phyloP scores from a whole-genome alignment of 2,888 invertebrate genomes.

The Sturmia bella region DNA sequence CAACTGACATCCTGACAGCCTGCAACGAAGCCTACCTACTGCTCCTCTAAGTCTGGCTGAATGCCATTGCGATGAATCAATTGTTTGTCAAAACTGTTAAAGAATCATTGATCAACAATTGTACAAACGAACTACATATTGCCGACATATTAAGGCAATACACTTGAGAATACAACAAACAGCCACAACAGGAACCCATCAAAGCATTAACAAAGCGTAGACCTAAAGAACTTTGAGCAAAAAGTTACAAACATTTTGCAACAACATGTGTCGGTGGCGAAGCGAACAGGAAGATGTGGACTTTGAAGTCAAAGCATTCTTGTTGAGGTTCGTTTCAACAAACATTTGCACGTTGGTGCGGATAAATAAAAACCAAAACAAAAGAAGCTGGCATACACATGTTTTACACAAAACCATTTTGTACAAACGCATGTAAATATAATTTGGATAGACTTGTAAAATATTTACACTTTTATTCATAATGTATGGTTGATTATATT shows the following conservation, averaged over 20 bases:
- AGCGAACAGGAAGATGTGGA: slow-evolving; percentile 36
- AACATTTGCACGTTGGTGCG: slow-evolving; percentile 7
- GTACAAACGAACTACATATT: slow-evolving; percentile 49
- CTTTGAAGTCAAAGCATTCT: slow-evolving; percentile 49
- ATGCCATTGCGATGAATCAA: slow-evolving; percentile 43
- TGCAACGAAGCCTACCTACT: not conserved
- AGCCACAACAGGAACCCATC: slow-evolving; percentile 44
- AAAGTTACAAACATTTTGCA: not conserved
- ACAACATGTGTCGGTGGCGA: not conserved
- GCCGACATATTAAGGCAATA: slow-evolving; percentile 55
- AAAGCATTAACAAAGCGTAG: too few species aligned
- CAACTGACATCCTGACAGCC: too few species aligned
- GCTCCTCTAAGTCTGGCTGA: not conserved
- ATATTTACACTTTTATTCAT: slow-evolving; percentile 66
- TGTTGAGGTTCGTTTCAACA: slow-evolving; percentile 38
- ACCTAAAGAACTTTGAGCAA: slow-evolving; percentile 47
- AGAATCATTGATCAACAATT: slow-evolving; percentile 64
- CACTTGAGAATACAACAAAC: slow-evolving; percentile 57
- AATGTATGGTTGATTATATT: slow-evolving; percentile 62
- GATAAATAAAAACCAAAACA: not conserved
- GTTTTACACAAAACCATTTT: slow-evolving; percentile 48
- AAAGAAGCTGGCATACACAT: slow-evolving; percentile 13
- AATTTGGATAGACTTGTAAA: slow-evolving; percentile 42
- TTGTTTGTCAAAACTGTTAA: slow-evolving; percentile 15
- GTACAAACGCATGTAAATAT: slow-evolving; percentile 44